Evolutionary conservation across 2,797 vertebrate genomes (phyloP), one percentile per base, ranked within the genome.

Genomic region (Cetoscarus ocellatus): DNA sequence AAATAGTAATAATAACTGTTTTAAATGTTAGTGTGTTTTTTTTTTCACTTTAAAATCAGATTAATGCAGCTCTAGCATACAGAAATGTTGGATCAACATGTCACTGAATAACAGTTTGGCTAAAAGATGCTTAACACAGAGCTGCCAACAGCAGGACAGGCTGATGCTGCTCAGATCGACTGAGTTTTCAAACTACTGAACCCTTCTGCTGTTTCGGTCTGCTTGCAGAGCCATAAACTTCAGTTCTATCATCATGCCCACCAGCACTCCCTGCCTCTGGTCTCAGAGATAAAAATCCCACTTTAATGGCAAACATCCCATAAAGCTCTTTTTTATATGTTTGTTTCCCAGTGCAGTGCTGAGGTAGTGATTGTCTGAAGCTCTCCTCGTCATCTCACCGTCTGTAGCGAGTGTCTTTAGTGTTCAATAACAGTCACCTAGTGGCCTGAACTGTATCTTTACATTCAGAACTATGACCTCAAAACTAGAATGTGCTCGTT

Each of bases 391-490:
- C 68, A 58, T 86, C 74, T 70, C 71, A 61, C 65, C 50, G 52
- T 54, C 64, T 82, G 86, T 89, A 89, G 80, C 57, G 38, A 61
- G 82, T 70, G 70, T 76, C 58, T 42, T 82, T 72, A 17, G 47
- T 54, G 63, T 86, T 67, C 50, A 86, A 79, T 81, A 82, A 79
- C 77, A 78, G 90, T 92, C 90, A 90, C 90, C 88, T 92, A 71
- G 91, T 84, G 90, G 90, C 89, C 90, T 91, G 88, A 91, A 82
- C 77, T 77, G 75, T 79, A 70, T 76, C 60, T 83, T 79, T 68
- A 80, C 77, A 86, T 89, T 77, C 86, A 87, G 83, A 88, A 91
- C 84, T 78, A 84, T 83, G 82, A 89, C 88, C 91, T 91, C 87
- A 84, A 82, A 78, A 71, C 75, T 79, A 86, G 84, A 91, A 88